Percentiles rank a stretch among this genome's conserved stretches.
Conservation (phyloP, 2,113 vertebrate genomes). For the Cacatua alba region DNA sequence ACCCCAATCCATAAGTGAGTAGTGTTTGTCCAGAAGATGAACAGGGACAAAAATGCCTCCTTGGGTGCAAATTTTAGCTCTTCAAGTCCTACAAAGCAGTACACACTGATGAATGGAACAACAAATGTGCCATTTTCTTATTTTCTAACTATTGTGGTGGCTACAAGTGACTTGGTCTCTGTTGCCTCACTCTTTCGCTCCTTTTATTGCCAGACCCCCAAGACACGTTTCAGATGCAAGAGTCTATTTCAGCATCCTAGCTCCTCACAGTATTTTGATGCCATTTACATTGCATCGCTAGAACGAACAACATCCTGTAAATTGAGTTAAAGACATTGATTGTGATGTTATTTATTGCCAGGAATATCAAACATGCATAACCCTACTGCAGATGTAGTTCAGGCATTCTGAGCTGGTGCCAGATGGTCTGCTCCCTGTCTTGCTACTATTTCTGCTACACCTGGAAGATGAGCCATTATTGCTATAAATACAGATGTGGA, state of each 20-base stretch:
- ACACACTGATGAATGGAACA: not conserved
- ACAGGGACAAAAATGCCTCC: not conserved
- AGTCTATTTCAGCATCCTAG: not conserved
- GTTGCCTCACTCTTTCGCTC: not conserved
- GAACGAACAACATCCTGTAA: conserved; percentile 19
- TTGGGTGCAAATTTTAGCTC: not conserved
- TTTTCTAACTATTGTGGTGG: not conserved
- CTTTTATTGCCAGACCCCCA: not conserved
- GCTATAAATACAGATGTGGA: not conserved
- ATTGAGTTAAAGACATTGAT: conserved; percentile 54
- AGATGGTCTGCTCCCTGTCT: conserved; percentile 29
- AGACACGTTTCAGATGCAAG: conserved; percentile 5
- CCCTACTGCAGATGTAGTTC: conserved; percentile 29
- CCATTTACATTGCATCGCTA: conserved; percentile 1
- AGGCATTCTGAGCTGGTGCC: conserved; percentile 46
- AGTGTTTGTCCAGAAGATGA: not conserved
- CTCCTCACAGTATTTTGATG: not conserved
- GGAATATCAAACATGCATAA: conserved; percentile 36
- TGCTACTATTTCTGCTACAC: not conserved
- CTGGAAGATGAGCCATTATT: not conserved
- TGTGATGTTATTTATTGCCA: conserved; percentile 42
- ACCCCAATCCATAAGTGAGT: not conserved
- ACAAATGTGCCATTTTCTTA: not conserved
- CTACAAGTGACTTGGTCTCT: not conserved
- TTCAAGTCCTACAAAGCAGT: not conserved